phyloP scores from a whole-genome alignment of 2,797 vertebrate species.

The Arnoldichthys spilopterus region DNA sequence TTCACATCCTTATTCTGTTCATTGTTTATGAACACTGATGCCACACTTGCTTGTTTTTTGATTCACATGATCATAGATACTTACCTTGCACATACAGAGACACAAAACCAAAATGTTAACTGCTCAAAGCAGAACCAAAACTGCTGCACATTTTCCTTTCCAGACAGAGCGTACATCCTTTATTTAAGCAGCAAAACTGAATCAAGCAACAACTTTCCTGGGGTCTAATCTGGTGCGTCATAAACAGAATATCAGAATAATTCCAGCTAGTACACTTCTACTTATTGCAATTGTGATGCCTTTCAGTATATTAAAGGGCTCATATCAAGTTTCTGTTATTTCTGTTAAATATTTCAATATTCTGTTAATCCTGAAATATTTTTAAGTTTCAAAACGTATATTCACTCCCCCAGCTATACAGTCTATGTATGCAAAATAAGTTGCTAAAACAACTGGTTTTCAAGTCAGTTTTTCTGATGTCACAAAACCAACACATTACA shows the following conservation, averaged over 20 bases:
- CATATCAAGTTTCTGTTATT: too few relatives aligned
- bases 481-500: too few relatives aligned
- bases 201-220: background rate
- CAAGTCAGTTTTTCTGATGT: too few relatives aligned
- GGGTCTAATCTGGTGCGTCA: background rate
- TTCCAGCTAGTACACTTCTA: background rate
- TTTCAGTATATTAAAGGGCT: too few relatives aligned
- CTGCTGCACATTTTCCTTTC: conserved; percentile 34
- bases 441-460: too few relatives aligned
- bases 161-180: background rate
- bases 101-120: conserved; percentile 2
- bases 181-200: conserved; percentile 21
- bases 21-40: background rate
- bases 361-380: too few relatives aligned
- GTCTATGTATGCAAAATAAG: too few relatives aligned
- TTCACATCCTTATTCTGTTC: background rate
- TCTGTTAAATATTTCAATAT: too few relatives aligned
- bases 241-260: background rate
- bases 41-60: background rate
- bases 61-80: background rate
- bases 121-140: conserved; percentile 79
- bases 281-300: too few relatives aligned
- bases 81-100: conserved; percentile 27
- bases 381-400: too few relatives aligned
- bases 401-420: too few relatives aligned